Evolutionary conservation across 1,140 invertebrate genomes (phyloP), one percentile per base, ranked within the genome.

Genomic region (Leptinotarsa texana): DNA sequence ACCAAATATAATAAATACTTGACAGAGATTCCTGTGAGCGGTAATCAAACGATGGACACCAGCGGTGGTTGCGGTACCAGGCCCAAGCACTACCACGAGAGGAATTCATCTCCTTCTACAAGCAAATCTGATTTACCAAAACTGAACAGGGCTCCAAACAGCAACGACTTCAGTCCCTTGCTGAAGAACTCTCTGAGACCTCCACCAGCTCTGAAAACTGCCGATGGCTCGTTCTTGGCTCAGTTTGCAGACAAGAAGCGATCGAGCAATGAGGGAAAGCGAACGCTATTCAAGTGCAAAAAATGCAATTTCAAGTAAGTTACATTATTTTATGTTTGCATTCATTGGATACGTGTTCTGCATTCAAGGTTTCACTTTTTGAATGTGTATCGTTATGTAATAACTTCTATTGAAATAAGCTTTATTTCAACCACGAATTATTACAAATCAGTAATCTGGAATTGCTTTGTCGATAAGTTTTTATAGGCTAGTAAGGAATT

Each of bases 1-100:
- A 94, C 94, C 80, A 96, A 96, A 86, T 96, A 96, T 85, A 95
- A 96, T 83, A 93, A 93, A 86, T 95, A 94, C 82, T 89, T 96
- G 24, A 92, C 92, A 74, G 89, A 93, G 76, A 92, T 95, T 83
- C 82, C 80, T n/a, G 75, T 84, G 21, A 84, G 79, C 67, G 81
- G 83, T 21, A 79, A 82, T 49, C 82, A 84, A 42, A 78, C 76
- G 21, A 74, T 77, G 69, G 84, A 85, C 49, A 85, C 84, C 8
- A 84, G 83, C 63, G 84, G 84, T 24, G 84, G 84, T 27, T 82
- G 79, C 21, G 84, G 84, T 5, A 85, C 84, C 2, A 75, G 83
- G 48, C 83, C 82, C 3, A 81, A 74, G 57, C 72, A 80, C 22
- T 69, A 80, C 24, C 75, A 82, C 66, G 76, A 79, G 72, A 70